Conservation (phyloP, 2,113 vertebrate genomes). For the Ancistrus triradiatus region DNA sequence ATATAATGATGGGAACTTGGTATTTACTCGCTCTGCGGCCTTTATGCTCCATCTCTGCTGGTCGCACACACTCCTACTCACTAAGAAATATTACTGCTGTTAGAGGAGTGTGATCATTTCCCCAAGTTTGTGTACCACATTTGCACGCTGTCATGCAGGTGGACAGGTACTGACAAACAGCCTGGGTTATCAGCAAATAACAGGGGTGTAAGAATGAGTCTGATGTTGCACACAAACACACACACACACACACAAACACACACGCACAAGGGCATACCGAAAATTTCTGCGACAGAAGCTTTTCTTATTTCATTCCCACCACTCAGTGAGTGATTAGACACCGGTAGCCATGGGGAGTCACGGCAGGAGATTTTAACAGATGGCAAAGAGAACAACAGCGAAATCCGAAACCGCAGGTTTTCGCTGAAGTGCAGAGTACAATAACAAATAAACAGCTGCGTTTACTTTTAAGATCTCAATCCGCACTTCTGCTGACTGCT, state of each 20-base stretch:
- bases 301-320: slow-evolving; percentile 26
- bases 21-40: neutral
- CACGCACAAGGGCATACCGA: slow-evolving; percentile 2
- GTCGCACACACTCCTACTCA: slow-evolving; percentile 1
- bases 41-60: neutral
- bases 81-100: slow-evolving; percentile 16
- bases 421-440: slow-evolving; percentile 1
- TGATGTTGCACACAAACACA: slow-evolving; percentile 27
- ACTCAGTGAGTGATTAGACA: slow-evolving; percentile 17
- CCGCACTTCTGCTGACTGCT: slow-evolving; percentile 6
- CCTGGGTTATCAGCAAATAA: slow-evolving; percentile 39
- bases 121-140: slow-evolving; percentile 10
- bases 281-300: slow-evolving; percentile 9
- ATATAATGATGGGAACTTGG: neutral
- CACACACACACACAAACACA: slow-evolving; percentile 11
- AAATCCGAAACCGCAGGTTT: slow-evolving; percentile 16
- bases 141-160: slow-evolving; percentile 6
- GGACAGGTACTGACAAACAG: slow-evolving; percentile 41
- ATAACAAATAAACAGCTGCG: slow-evolving; percentile 26
- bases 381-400: slow-evolving; percentile 35
- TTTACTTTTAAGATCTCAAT: slow-evolving; percentile 16
- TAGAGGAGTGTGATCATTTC: slow-evolving; percentile 22
- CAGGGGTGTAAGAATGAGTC: slow-evolving; percentile 32
- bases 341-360: slow-evolving; percentile 18
- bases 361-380: slow-evolving; percentile 32